Evolutionary conservation across 2,113 vertebrate species (phyloP).

Genomic region (Castor canadensis): DNA sequence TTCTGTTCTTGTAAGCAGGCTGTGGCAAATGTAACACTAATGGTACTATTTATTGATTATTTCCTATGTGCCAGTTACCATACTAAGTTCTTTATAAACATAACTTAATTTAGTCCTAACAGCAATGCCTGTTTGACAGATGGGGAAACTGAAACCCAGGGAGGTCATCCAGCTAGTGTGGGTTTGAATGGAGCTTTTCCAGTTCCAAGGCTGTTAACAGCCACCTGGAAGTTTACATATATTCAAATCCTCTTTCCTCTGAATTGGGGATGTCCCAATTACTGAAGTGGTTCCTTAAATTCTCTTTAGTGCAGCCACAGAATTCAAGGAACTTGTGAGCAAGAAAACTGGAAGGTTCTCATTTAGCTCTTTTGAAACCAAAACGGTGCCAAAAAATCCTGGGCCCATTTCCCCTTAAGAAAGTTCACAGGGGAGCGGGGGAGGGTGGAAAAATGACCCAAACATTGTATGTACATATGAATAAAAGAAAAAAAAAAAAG

Average conservation of each 20-base stretch:
- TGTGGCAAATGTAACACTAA: neutral
- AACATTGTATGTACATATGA: neutral
- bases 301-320: neutral
- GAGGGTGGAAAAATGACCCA: no score
- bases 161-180: neutral
- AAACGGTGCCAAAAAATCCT: neutral
- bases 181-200: neutral
- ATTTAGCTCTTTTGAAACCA: neutral
- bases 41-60: neutral
- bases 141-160: neutral
- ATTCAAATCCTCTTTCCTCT: neutral
- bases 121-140: neutral
- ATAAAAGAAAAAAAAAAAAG: neutral
- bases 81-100: neutral
- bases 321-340: neutral
- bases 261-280: neutral
- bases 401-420: neutral
- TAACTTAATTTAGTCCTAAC: neutral
- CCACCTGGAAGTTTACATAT: neutral
- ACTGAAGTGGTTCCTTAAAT: neutral
- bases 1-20: slow-evolving; percentile 6
- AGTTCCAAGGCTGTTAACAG: neutral
- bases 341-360: neutral
- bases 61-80: neutral
- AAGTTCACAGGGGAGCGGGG: neutral